Percentiles rank a stretch among this genome's conserved stretches.
Evolutionary conservation across 2,888 invertebrate genomes (phyloP).

Genomic region (Ichneumon xanthorius): DNA sequence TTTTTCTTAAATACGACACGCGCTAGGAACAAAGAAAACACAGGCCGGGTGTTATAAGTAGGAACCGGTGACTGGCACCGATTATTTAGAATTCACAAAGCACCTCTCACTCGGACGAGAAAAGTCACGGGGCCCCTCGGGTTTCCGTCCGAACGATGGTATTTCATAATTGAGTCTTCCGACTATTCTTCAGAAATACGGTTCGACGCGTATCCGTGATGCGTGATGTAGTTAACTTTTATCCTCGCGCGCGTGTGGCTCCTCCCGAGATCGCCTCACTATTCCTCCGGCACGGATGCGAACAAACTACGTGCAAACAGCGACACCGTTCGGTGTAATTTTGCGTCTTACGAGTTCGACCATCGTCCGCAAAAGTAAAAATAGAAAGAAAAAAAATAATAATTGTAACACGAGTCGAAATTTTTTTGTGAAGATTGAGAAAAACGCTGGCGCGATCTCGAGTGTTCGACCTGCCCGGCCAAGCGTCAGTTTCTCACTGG

Average conservation of each 20-base stretch:
- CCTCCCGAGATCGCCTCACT: no score
- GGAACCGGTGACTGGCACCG: conserved; percentile 42
- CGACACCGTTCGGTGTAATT: no score
- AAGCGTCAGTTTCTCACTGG: conserved; percentile 68
- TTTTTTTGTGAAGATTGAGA: neutral
- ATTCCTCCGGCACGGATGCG: neutral
- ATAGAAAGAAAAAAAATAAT: neutral
- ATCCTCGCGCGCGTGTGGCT: neutral
- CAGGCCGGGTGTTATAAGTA: neutral
- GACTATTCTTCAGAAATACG: neutral
- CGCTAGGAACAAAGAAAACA: conserved; percentile 8
- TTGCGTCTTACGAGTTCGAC: neutral
- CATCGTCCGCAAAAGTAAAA: neutral
- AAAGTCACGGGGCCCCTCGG: conserved; percentile 66
- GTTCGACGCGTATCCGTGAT: neutral
- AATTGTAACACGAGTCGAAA: neutral
- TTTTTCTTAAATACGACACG: neutral
- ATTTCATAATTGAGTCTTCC: conserved; percentile 75
- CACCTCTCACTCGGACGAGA: conserved; percentile 72
- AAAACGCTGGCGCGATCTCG: conserved; percentile 4
- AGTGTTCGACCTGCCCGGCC: conserved; percentile 47
- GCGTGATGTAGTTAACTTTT: neutral
- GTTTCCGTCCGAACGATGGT: conserved; percentile 71
- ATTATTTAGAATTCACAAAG: conserved; percentile 74
- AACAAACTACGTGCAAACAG: no score